These are phyloP conservation scores for Suillia variegata DNA, from an alignment of 2,888 invertebrate species.

Conservation along the genomic window DNA sequence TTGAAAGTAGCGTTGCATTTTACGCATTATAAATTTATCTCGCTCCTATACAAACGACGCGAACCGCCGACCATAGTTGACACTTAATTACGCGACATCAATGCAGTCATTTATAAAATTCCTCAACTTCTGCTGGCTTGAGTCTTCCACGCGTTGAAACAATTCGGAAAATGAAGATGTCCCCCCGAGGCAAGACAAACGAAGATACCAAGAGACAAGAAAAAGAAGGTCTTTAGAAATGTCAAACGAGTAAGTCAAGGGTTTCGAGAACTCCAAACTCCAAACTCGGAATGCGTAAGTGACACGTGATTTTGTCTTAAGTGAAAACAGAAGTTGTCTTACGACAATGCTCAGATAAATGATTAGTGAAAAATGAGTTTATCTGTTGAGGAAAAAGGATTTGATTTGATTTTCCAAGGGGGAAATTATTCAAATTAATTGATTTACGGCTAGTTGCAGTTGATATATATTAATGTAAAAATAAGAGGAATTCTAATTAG, in stretches of 20 bases:
- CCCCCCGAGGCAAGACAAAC: too few relatives aligned
- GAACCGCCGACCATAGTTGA: slow-evolving; percentile 41
- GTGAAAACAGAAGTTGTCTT: slow-evolving; percentile 10
- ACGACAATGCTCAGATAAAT: slow-evolving; percentile 12
- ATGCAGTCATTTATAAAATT: slow-evolving; percentile 38
- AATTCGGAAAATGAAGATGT: too few relatives aligned
- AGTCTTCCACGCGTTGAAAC: too few relatives aligned
- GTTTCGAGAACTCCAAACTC: background rate
- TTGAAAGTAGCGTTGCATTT: slow-evolving; percentile 4
- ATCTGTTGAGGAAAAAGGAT: background rate
- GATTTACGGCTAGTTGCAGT: slow-evolving; percentile 40
- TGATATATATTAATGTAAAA: slow-evolving; percentile 45
- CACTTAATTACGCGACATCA: slow-evolving; percentile 48
- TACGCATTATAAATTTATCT: too few relatives aligned
- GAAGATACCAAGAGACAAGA: too few relatives aligned
- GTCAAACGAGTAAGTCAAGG: too few relatives aligned
- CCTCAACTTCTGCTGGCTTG: too few relatives aligned
- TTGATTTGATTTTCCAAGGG: background rate
- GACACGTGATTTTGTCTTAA: slow-evolving; percentile 3
- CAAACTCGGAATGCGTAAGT: background rate
- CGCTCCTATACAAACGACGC: too few relatives aligned
- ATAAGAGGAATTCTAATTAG: slow-evolving; percentile 46
- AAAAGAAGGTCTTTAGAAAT: too few relatives aligned
- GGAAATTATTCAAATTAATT: slow-evolving; percentile 41
- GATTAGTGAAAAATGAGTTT: slow-evolving; percentile 17